Evolutionary conservation across 35 echinoderm and acorn worm genomes (phyloP), one percentile per base, ranked within the genome.

Genomic region (Eucidaris tribuloides): DNA sequence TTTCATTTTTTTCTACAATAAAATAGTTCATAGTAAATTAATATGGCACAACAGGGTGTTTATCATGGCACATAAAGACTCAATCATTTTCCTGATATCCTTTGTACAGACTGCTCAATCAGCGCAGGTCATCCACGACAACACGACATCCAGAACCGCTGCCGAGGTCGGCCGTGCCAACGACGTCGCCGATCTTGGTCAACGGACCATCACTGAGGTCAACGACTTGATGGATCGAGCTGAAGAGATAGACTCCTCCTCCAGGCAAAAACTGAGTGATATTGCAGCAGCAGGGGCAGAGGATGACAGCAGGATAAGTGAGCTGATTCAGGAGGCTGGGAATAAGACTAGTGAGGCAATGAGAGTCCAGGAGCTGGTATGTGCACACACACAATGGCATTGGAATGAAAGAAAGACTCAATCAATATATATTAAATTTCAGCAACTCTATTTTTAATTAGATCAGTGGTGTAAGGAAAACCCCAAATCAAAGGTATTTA

Each of bases 81-180:
- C n/a, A n/a, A n/a, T n/a, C n/a, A n/a, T 32, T 32, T 42, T 3
- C 57, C 54, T 7, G 45, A 58, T 23, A 20, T 36, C 37, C 25
- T 27, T 43, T 40, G 49, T 58, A 1, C 56, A 96, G 93, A 84
- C 45, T 23, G 93, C 60, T 0, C 79, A 91, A 83, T 58, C 36
- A 37, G 88, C 88, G 28, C 79, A 96, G 29, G 40, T 79, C 3
- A 62, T 79, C 14, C 93, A 96, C 60, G 93, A 96, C 79, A 88
- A 96, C 50, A 90, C 89, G 5, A 96, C 93, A 41, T 46, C 46
- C 18, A 40, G 81, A 20, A 86, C 89, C 13, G 88, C 93, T 5
- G 58, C 84, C 30, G 30, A 79, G 6, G 65, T 96, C 20, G 70
- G 52, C 11, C 54, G 58, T 19, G 57, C 93, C 20, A 91, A 54